These are phyloP conservation scores for Eolophus roseicapilla DNA, from an alignment of 2,113 vertebrate species.

Conservation along the genomic window DNA sequence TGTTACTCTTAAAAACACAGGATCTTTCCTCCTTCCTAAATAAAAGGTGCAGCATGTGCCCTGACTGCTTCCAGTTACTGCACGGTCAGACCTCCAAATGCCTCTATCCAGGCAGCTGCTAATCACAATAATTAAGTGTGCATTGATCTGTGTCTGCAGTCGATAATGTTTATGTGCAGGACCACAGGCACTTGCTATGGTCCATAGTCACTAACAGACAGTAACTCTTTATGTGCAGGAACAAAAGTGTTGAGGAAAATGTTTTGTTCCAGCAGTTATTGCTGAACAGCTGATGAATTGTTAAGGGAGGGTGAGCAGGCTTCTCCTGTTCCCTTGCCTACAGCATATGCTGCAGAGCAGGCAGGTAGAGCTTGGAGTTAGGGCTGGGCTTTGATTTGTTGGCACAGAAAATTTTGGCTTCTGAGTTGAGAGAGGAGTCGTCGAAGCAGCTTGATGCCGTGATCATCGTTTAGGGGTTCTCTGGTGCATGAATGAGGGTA, in stretches of 20 bases:
- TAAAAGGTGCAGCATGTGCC: accelerated
- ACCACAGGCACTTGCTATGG: background rate
- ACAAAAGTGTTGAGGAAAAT: background rate
- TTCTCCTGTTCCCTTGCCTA: background rate
- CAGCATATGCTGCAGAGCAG: background rate
- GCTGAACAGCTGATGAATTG: background rate
- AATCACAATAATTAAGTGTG: background rate
- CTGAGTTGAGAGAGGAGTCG: background rate
- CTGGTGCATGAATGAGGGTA: accelerated
- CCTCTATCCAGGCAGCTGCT: background rate
- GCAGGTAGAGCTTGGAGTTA: background rate
- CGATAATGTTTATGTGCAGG: background rate
- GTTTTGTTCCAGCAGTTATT: background rate
- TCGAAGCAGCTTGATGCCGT: accelerated
- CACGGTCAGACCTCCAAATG: accelerated
- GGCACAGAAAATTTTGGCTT: background rate
- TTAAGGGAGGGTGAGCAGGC: background rate
- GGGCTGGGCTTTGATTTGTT: background rate
- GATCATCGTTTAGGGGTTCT: accelerated
- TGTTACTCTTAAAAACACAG: background rate
- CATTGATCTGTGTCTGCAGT: background rate
- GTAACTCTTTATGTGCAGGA: background rate
- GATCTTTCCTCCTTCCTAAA: background rate
- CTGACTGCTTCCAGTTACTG: background rate
- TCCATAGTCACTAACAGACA: background rate